Evolutionary conservation across 2,888 invertebrate species (phyloP).

Genomic region (Ichneumoninae sp.): DNA sequence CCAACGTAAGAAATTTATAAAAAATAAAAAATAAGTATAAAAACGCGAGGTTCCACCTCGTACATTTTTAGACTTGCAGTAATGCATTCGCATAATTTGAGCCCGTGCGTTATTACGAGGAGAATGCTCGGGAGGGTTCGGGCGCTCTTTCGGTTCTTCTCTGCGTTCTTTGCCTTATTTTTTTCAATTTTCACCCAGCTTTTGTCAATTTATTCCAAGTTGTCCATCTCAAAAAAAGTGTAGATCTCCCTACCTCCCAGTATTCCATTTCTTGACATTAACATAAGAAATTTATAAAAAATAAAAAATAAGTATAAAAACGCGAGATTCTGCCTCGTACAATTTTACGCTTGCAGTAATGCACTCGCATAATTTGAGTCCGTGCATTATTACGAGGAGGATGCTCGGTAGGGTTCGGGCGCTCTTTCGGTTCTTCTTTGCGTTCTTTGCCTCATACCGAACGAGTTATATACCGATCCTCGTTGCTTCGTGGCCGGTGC

Average conservation of each 20-base stretch:
- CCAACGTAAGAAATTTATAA: neutral
- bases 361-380: neutral
- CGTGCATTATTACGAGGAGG: neutral
- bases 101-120: neutral
- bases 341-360: constrained; percentile 1
- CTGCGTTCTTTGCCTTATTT: no score
- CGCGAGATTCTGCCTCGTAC: neutral
- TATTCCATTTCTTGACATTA: neutral
- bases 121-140: neutral
- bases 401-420: neutral
- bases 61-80: neutral
- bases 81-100: neutral
- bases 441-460: neutral
- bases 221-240: neutral
- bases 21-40: neutral
- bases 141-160: no score
- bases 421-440: neutral
- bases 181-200: neutral
- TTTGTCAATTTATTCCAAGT: neutral
- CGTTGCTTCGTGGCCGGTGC: constrained; percentile 25
- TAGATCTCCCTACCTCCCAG: neutral
- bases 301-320: neutral
- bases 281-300: neutral
- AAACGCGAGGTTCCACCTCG: neutral
- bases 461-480: constrained; percentile 14